Conservation (phyloP, 2,113 vertebrate species). For the Silurus asotus region DNA sequence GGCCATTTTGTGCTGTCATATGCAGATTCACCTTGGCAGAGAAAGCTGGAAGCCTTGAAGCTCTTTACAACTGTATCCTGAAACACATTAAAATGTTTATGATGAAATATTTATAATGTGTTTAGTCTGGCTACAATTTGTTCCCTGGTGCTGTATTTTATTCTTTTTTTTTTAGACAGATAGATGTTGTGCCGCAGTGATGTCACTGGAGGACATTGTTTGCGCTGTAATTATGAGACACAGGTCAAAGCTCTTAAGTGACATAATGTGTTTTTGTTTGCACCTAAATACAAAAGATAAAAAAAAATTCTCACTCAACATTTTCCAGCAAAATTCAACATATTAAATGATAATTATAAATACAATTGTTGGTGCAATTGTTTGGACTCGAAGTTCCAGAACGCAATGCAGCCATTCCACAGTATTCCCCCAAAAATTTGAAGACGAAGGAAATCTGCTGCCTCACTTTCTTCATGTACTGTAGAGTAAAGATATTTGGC, state of each 20-base stretch:
- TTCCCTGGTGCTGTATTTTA: background rate
- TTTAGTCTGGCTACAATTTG: background rate
- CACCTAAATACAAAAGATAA: background rate
- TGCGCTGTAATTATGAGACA: background rate
- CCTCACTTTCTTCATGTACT: background rate
- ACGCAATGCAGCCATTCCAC: background rate
- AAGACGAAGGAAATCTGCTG: background rate
- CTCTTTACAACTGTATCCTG: background rate
- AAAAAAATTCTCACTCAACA: background rate
- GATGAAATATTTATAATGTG: background rate
- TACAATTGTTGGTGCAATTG: background rate
- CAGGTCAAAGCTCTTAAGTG: background rate
- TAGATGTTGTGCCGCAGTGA: background rate
- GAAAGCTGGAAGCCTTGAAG: background rate
- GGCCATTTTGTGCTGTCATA: slow-evolving; percentile 40
- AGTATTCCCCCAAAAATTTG: too few species aligned
- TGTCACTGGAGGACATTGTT: background rate
- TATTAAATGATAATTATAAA: background rate
- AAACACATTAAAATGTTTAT: background rate
- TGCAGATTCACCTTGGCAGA: slow-evolving; percentile 41
- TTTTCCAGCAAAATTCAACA: background rate
- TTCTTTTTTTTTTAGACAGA: background rate
- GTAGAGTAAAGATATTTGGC: background rate
- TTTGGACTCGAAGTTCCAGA: background rate
- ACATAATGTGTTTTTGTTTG: background rate